phyloP scores from a whole-genome alignment of 2,113 vertebrate species.

The Plectropomus leopardus region DNA sequence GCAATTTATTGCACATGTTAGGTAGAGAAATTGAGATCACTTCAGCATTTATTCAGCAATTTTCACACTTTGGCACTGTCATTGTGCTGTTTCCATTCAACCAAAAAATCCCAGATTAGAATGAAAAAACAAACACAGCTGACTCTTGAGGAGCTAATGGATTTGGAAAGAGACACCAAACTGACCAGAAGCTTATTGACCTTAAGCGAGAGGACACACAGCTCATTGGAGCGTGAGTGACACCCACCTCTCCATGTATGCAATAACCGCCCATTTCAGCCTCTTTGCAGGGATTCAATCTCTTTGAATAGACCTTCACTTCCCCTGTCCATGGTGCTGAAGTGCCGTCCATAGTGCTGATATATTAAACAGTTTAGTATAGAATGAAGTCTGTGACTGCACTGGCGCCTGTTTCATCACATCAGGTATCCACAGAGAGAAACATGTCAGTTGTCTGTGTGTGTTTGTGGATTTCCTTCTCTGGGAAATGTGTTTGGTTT shows the following conservation, averaged over 20 bases:
- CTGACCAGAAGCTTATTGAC: constrained; percentile 45
- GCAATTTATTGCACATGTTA: constrained; percentile 22
- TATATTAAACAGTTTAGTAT: background rate
- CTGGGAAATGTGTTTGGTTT: constrained; percentile 66
- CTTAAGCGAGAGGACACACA: constrained; percentile 37
- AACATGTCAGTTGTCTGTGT: constrained; percentile 63
- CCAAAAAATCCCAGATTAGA: constrained; percentile 6
- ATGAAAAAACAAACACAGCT: constrained; percentile 17
- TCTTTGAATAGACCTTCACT: constrained; percentile 45
- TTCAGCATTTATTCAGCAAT: background rate
- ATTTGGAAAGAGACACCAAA: constrained; percentile 39
- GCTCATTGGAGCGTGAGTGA: constrained; percentile 42
- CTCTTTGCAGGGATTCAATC: constrained; percentile 37
- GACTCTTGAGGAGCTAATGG: constrained; percentile 56
- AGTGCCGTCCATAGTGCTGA: background rate
- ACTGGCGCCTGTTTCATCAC: constrained; percentile 45
- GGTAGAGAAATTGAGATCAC: constrained; percentile 7
- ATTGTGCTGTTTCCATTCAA: background rate
- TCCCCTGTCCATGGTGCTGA: constrained; percentile 47
- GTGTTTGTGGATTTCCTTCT: constrained; percentile 66
- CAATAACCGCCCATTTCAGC: constrained; percentile 38
- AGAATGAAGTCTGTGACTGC: constrained; percentile 34
- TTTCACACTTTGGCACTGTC: constrained; percentile 14
- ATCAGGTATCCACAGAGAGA: constrained; percentile 48
- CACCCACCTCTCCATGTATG: constrained; percentile 35